Evolutionary conservation across 2,888 invertebrate species (phyloP).

Genomic region (Linnaemya vulpina): DNA sequence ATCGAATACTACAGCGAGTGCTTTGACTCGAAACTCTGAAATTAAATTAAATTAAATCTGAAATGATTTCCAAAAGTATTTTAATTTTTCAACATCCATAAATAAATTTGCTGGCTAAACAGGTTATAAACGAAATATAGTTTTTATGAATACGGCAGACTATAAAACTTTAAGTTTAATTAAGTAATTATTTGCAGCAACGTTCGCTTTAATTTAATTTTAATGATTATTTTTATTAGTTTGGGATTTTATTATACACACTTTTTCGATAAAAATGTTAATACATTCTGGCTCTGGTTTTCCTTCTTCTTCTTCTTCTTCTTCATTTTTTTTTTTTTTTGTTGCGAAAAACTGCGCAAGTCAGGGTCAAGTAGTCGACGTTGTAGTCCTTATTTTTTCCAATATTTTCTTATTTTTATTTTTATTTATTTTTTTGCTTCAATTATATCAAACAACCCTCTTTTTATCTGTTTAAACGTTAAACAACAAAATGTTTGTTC

Average conservation of each 20-base stretch:
- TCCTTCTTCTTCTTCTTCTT: no score
- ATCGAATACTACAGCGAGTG: no score
- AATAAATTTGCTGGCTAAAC: no score
- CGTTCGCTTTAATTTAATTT: conserved; percentile 8
- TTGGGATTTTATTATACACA: conserved; percentile 60
- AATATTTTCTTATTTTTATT: conserved; percentile 43
- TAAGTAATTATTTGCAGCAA: neutral
- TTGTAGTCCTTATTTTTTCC: conserved; percentile 41
- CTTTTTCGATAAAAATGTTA: conserved; percentile 40
- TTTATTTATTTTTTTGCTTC: conserved; percentile 34
- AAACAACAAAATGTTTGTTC: conserved; percentile 28
- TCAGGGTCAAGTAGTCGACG: conserved; percentile 78
- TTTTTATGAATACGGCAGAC: no score
- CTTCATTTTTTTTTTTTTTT: conserved; percentile 12
- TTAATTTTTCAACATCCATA: no score
- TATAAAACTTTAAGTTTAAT: neutral
- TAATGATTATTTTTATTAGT: conserved; percentile 48
- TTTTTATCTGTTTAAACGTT: conserved; percentile 61
- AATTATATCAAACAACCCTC: conserved; percentile 60
- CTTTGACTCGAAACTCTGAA: no score
- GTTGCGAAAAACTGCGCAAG: conserved; percentile 78
- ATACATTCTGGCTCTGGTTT: conserved; percentile 11
- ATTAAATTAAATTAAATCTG: no score
- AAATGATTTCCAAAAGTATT: no score
- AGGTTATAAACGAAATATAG: no score